phyloP scores from a whole-genome alignment of 2,888 invertebrate species.

The Nomada ruficornis region DNA sequence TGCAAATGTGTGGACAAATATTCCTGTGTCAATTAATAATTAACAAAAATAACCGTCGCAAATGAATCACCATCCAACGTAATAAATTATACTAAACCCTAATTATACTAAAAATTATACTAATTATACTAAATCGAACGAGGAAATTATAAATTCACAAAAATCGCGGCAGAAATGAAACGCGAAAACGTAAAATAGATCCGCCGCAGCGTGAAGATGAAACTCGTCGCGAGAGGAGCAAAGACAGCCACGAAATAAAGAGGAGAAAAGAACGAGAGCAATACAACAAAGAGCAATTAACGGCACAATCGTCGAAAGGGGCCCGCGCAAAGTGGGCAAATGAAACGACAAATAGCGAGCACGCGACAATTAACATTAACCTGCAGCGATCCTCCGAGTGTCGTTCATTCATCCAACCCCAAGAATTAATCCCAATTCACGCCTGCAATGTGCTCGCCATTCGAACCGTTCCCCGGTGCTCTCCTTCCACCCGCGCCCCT shows the following conservation, averaged over 20 bases:
- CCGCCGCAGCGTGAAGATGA: too few relatives aligned
- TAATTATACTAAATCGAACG: too few relatives aligned
- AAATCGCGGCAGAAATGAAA: too few relatives aligned
- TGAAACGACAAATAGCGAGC: neutral
- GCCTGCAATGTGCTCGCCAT: neutral
- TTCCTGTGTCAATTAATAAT: too few relatives aligned
- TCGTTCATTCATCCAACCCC: constrained; percentile 19
- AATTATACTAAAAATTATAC: too few relatives aligned
- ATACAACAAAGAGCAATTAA: neutral
- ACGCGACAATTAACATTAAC: constrained; percentile 29
- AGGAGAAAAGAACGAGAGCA: neutral
- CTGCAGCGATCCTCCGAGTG: constrained; percentile 20
- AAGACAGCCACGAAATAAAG: neutral
- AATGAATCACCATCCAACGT: too few relatives aligned
- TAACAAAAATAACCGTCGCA: too few relatives aligned
- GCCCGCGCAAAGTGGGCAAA: neutral
- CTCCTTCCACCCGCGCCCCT: neutral
- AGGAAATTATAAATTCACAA: too few relatives aligned
- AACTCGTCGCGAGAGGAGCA: neutral
- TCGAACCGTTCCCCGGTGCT: neutral
- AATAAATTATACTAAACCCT: too few relatives aligned
- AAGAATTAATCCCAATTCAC: constrained; percentile 37
- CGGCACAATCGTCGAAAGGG: neutral
- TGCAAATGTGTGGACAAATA: too few relatives aligned
- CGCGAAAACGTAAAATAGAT: too few relatives aligned